Base-by-base conservation (phyloP, 2,797 vertebrate genomes). In the Alosa sapidissima region DNA sequence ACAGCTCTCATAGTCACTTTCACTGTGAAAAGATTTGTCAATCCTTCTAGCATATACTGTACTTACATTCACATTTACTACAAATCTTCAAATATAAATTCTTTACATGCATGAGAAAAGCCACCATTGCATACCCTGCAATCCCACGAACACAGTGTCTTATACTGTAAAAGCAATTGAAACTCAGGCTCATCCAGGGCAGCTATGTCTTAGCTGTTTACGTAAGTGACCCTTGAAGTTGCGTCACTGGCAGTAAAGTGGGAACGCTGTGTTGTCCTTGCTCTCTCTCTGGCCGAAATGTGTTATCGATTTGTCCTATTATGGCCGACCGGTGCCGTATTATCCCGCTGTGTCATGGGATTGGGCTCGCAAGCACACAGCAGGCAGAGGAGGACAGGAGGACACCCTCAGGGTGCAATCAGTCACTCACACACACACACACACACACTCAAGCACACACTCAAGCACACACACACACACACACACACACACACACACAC, bases 251-350 rank as follows among this genome's bases (percentile, higher is more conserved):
- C 13, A 75, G 68, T 41, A 36, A 41, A 16, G 33, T 16, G 68
- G 68, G 68, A 41, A 41, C 68, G 14, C 36, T 36, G 68, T 41
- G 68, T 75, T 75, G 68, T 75, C 68, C 68, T 75, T 19, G 68
- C 33, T 16, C 68, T 1, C 13, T 33, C 14, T 14, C 14, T 75
- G 68, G 0, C 14, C 19, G 6, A 75, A 75, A 75, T 41, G 33
- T 36, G 11, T 16, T 36, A 72, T 72, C 11, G 36, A 72, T 72
- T 19, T 45, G 68, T 10, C 33, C 68, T 19, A 11, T 75, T 41
- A 75, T 75, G 68, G 68, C 33, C 11, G 5, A 41, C 33, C 33
- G 11, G 33, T 75, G 16, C 33, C 33, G 41, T 19, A 16, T 36
- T 41, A 19, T 41, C 33, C 2, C 36, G 3, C 62, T 3, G 24